Base-by-base conservation (phyloP, 2,113 vertebrate genomes). In the Machaerirhynchus nigripectus region DNA sequence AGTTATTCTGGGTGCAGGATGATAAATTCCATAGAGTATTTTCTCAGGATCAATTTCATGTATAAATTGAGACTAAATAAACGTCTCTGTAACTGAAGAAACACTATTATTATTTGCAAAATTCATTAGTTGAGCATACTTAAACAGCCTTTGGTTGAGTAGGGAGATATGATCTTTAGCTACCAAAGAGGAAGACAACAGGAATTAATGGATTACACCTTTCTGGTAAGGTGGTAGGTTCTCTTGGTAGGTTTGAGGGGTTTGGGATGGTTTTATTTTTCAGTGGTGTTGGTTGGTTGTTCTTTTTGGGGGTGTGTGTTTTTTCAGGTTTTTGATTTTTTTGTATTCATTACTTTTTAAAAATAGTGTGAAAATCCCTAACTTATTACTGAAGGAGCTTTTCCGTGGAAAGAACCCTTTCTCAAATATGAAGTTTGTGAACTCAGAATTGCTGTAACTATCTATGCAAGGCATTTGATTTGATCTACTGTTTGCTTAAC, bases 251-350 rank as follows among this genome's bases (percentile, higher is more conserved):
- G 10, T 50, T 49, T 61, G 46, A 28, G 19, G 23, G 23, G 26
- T 42, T 67, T 39, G 7, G 26, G 2, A 35, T 46, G 5, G 8
- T 23, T 49, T 49, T 10, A 7, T 31, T 63, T 63, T 46, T 73
- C 1, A 8, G 2, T 52, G 19, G 5, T 37, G 1, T 61, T 26
- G 4, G 4, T 46, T 52, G 47, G 3, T 57, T 57, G 2, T n/a
- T 75, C 13, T 24, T 85, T 74, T 24, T 3, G 4, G 8, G 4
- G 4, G 1, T 4, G 1, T 13, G 10, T 44, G 17, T 33, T 68
- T 59, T 52, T 37, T 22, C 28, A 33, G 15, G 35, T 28, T 44
- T 31, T 27, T 61, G 6, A 0, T 1, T 5, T 6, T 21, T 60
- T 69, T 22, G 14, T 64, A 17, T 46, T 53, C 13, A 20, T 37